Base-by-base conservation (phyloP, 2,113 vertebrate genomes). In the Orthonyx spaldingii region DNA sequence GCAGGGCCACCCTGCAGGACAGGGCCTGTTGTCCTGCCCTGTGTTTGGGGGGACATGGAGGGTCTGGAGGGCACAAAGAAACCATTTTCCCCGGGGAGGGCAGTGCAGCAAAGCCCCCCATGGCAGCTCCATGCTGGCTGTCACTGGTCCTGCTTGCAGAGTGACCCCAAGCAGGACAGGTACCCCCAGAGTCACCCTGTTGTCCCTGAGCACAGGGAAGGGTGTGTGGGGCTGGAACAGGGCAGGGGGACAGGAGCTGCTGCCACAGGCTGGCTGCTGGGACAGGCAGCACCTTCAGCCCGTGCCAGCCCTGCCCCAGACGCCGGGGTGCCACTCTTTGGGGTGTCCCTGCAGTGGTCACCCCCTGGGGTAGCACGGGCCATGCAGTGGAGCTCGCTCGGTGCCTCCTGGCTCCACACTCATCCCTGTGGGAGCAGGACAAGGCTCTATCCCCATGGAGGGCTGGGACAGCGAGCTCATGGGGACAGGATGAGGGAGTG, bases 321-420 rank as follows among this genome's bases (percentile, higher is more conserved):
- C 5, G 23, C 52, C 3, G 2, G 26, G 59, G 49, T 46, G 86
- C 21, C 28, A 13, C n/a, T 16, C 12, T 37, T 23, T 53, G 79
- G 50, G 70, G 77, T 35, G 59, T 0, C 33, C 56, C 49, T 2
- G 2, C 35, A 4, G 35, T 0, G 1, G 12, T 3, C n/a, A 52
- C 22, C 23, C 49, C 20, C 23, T 0, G 2, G 12, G 13, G 2
- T 35, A 33, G 33, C 1, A 4, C 2, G 3, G 44, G 33, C 1
- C 18, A 16, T 2, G 16, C 12, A 17, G 11, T 2, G 41, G 49
- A 17, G 37, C 6, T 55, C 82, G 30, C 20, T 28, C 2, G 0
- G 30, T 11, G 35, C 14, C 71, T 42, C 55, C 53, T 10, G 12
- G 46, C 60, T 32, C 63, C 16, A 6, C 3, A 4, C 47, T 15